These are phyloP conservation scores for Eupeodes latifasciatus DNA, from an alignment of 2,888 invertebrate species.

Conservation along the genomic window DNA sequence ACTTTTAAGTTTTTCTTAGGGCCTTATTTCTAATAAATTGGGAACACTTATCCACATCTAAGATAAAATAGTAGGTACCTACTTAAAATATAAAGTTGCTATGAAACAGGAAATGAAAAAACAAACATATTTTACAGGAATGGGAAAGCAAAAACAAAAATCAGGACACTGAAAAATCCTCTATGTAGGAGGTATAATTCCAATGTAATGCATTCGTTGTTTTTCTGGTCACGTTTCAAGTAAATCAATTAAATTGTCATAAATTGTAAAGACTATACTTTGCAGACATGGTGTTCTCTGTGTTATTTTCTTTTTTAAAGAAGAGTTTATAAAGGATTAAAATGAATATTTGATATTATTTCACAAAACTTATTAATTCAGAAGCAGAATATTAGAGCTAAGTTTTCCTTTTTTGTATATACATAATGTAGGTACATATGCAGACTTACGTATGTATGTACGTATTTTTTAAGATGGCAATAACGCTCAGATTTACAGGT, in stretches of 20 bases:
- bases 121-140: background rate
- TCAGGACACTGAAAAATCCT: slow-evolving; percentile 8
- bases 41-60: background rate
- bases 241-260: slow-evolving; percentile 84
- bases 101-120: background rate
- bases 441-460: no score
- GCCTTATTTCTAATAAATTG: background rate
- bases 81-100: no score
- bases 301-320: background rate
- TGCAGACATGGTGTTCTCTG: background rate
- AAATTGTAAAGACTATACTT: slow-evolving; percentile 78
- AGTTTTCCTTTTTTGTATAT: no score
- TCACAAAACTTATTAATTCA: no score
- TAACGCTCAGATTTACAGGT: no score
- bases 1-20: no score
- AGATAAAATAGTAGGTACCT: no score
- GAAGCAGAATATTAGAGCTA: no score
- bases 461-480: no score
- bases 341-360: no score
- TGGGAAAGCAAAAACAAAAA: slow-evolving; percentile 4
- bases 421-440: no score
- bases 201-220: slow-evolving; percentile 82
- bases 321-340: no score
- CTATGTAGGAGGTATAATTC: slow-evolving; percentile 64
- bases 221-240: slow-evolving; percentile 83